Evolutionary conservation across 1,140 invertebrate species (phyloP), one percentile per base, ranked within the genome.

Genomic region (Atta colombica): DNA sequence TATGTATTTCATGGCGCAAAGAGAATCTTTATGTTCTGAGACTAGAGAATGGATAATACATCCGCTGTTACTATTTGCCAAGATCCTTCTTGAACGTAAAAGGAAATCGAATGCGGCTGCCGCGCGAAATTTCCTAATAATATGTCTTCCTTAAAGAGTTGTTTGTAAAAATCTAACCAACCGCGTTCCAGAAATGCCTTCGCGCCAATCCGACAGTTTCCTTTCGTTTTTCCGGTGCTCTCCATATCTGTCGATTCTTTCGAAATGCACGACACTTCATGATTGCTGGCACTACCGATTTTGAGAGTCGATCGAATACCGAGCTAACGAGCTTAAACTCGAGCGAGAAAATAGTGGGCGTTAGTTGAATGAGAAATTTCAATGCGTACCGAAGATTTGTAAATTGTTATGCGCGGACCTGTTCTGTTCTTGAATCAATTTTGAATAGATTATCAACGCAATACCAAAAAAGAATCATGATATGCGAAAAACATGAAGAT

Each of bases 181-280:
- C 61, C 75, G 53, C 77, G 55, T 84, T 84, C 85, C 74, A 87
- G 77, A 78, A 87, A 89, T 89, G 65, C 77, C 71, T 90, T 78
- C 66, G 49, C 58, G 1, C 55, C 53, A 66, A 75, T 51, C 63
- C 69, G 68, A 28, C 53, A 68, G 89, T 89, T 89, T 90, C 88
- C 89, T 84, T 77, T 89, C 77, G 89, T 69, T 89, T 90, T 90
- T 90, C 89, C 89, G 89, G 85, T 90, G 72, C 31, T 88, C 61
- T 69, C 87, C 82, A n/a, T 77, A 86, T 90, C 60, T 16, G 75
- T 77, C 60, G 45, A 80, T 77, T 77, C 89, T 88, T 90, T 90
- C 75, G 88, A 90, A 81, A 90, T 49, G 14, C 77, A 18, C 71
- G 28, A 90, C 86, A 90, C 77, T 86, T 90, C 45, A 72, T 86